Percentiles rank a stretch among this genome's conserved stretches.
These are phyloP conservation scores for Glyphotaelius pellucidus DNA, from an alignment of 2,888 invertebrate genomes.

Conservation along the genomic window DNA sequence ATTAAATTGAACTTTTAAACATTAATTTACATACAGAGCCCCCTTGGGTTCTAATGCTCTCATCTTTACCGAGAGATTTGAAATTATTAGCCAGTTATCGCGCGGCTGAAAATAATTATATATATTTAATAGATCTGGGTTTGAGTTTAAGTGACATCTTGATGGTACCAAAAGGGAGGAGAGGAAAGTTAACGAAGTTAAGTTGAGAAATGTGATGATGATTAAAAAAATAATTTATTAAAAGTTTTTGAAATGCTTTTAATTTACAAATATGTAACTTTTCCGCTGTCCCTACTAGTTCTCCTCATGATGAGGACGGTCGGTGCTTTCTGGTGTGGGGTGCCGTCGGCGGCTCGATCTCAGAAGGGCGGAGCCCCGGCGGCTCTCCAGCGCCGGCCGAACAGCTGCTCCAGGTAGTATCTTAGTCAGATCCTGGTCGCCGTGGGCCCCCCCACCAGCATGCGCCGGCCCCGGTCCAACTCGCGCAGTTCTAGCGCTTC, in stretches of 20 bases:
- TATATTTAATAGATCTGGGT: background rate
- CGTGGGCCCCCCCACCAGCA: conserved; percentile 76
- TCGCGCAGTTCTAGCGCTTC: conserved; percentile 82
- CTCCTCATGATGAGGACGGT: conserved; percentile 49
- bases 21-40: conserved; percentile 26
- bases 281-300: conserved; percentile 41
- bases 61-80: background rate
- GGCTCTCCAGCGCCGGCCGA: conserved; percentile 78
- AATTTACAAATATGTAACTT: conserved; percentile 50
- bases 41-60: background rate
- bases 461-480: conserved; percentile 78
- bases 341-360: conserved; percentile 70
- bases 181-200: background rate
- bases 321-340: conserved; percentile 48
- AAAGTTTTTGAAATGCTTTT: conserved; percentile 36
- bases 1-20: conserved; percentile 8
- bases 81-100: background rate
- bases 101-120: background rate
- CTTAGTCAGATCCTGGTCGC: conserved; percentile 85
- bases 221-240: background rate
- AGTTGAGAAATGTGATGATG: background rate
- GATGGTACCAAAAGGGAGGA: background rate
- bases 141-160: background rate
- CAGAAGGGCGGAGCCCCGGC: conserved; percentile 70
- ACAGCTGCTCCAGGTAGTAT: conserved; percentile 85